Base-by-base conservation (phyloP, 2,113 vertebrate genomes). In the Ptilonorhynchus violaceus region DNA sequence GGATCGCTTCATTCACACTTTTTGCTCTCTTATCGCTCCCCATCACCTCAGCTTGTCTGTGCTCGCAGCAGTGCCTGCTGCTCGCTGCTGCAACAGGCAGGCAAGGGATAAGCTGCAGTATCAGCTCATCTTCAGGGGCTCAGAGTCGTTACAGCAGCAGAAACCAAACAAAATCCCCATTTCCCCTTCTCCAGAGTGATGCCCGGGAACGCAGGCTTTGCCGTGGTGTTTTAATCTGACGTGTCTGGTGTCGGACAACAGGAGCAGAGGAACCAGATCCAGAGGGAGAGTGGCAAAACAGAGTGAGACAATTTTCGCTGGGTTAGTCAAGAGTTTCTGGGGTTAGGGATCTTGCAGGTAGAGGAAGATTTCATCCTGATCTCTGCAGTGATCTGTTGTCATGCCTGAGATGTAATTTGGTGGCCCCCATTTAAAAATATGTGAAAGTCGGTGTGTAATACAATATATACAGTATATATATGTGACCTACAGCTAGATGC, bases 21-120 rank as follows among this genome's bases (percentile, higher is more conserved):
- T 64, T 12, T 47, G 4, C 1, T 6, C 39, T 62, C 46, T 85
- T 88, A 77, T 83, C 64, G 0, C 30, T 93, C 49, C 64, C 47
- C 79, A 86, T 86, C 68, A 0, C 55, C 74, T 52, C 46, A 86
- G 90, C 94, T 88, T 91, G 89, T 22, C 90, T 49, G 33, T n/a
- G 66, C 95, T 96, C 28, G 70, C 53, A 42, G 93, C 77, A 82
- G 18, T 18, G 85, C 96, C 88, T 87, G 89, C 95, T 75, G 88
- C 90, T 88, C 92, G 5, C 89, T 78, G 27, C 83, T 9, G 46
- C 88, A 72, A 69, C 62, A 58, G 92, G 87, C 92, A 94, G 85
- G 53, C 75, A 6, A 62, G 81, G 94, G 83, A 85, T 91, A 76
- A 92, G 66, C 88, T 60, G 73, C 41, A 37, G 0, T 89, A 89